Conservation (phyloP, 2,113 vertebrate species). For the Ictalurus furcatus region DNA sequence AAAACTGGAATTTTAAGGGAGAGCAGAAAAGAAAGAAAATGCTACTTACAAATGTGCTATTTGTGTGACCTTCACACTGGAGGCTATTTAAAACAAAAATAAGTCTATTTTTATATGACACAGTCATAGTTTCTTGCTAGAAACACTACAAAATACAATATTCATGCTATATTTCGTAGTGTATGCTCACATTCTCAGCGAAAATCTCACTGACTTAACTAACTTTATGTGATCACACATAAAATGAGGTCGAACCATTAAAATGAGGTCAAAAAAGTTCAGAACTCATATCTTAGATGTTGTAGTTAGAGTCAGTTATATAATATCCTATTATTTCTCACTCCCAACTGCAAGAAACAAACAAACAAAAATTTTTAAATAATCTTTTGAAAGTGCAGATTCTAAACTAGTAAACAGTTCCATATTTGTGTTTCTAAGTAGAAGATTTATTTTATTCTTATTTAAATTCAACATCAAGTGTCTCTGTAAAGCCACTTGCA, state of each 20-base stretch:
- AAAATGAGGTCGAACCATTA: background rate
- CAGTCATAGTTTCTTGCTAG: background rate
- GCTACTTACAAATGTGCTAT: background rate
- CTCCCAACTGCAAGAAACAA: too few relatives aligned
- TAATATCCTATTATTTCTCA: background rate
- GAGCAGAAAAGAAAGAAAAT: background rate
- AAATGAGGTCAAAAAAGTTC: background rate
- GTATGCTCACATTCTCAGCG: background rate
- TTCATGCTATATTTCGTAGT: background rate
- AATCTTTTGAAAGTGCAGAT: background rate
- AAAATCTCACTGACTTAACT: background rate
- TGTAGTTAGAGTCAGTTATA: background rate
- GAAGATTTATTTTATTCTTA: background rate
- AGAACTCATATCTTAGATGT: background rate
- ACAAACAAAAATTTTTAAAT: too few relatives aligned
- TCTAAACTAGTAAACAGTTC: background rate
- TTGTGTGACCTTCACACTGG: background rate
- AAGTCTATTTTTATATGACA: background rate
- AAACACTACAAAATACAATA: background rate
- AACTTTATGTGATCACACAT: background rate
- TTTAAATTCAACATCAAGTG: background rate
- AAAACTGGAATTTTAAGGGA: background rate
- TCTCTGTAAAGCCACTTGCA: background rate
- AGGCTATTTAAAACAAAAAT: background rate
- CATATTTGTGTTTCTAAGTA: background rate